Evolutionary conservation across 1,140 invertebrate genomes (phyloP).

Genomic region (Diorhabda elongata): DNA sequence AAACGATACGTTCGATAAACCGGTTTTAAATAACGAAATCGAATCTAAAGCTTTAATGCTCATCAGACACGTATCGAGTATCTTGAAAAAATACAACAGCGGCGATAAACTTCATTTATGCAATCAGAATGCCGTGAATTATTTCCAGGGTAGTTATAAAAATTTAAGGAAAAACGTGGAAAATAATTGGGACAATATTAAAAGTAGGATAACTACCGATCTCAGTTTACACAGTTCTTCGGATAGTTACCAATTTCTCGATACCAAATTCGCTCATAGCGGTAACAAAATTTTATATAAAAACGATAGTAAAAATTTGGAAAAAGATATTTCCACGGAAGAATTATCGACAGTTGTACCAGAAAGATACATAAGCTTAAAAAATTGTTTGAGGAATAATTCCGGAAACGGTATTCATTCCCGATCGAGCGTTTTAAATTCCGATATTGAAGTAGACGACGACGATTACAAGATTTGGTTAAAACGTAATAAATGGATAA

Average conservation of each 20-base stretch:
- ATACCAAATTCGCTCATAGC: background rate
- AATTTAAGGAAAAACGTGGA: too few species aligned
- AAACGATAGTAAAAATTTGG: constrained; percentile 15
- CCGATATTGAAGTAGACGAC: constrained; percentile 5
- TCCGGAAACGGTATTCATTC: too few species aligned
- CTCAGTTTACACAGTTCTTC: background rate
- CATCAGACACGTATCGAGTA: background rate
- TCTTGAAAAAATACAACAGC: background rate
- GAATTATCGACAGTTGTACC: background rate
- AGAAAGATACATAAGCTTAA: constrained; percentile 6
- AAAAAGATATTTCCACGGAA: constrained; percentile 6
- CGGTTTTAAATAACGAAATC: background rate
- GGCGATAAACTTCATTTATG: background rate
- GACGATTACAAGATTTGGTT: constrained; percentile 16
- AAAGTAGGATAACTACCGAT: too few species aligned
- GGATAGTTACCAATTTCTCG: constrained; percentile 8
- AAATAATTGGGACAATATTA: too few species aligned
- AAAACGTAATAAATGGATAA: constrained; percentile 10
- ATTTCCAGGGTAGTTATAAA: too few species aligned
- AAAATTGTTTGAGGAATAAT: background rate
- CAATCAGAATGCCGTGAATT: too few species aligned
- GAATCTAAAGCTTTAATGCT: background rate
- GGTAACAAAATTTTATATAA: constrained; percentile 12
- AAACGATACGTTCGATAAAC: background rate
- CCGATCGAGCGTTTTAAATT: too few species aligned